Conservation (phyloP, 2,113 vertebrate genomes). For the Rhinoderma darwinii region DNA sequence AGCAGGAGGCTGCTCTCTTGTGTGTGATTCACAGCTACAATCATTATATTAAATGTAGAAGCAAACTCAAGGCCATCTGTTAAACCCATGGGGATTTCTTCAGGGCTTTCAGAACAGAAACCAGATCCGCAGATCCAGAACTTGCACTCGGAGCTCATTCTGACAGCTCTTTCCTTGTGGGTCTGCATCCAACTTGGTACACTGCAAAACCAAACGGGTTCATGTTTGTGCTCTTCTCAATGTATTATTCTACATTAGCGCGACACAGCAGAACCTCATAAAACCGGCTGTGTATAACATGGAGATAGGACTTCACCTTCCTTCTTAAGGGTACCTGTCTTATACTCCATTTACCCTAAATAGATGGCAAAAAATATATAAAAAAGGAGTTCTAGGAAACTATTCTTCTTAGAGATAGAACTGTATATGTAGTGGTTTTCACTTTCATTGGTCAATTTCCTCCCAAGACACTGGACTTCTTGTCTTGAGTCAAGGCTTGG, state of each 20-base stretch:
- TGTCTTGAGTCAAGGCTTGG: neutral
- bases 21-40: slow-evolving; percentile 34
- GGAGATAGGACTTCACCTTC: no score
- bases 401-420: neutral
- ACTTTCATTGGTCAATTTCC: neutral
- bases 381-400: neutral
- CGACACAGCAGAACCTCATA: no score
- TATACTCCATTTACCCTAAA: neutral
- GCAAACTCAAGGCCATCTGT: slow-evolving; percentile 46
- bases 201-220: neutral
- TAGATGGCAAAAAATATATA: neutral
- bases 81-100: slow-evolving; percentile 47
- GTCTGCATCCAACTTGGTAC: neutral
- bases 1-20: slow-evolving; percentile 28
- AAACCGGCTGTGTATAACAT: neutral
- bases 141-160: neutral
- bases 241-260: neutral
- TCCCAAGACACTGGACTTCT: neutral
- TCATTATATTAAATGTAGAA: slow-evolving; percentile 41
- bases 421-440: neutral
- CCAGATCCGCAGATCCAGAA: slow-evolving; percentile 21
- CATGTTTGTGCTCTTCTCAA: neutral
- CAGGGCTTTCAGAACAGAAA: slow-evolving; percentile 34
- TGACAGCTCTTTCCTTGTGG: slow-evolving; percentile 43
- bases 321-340: neutral